Base-by-base conservation (phyloP, 1,140 invertebrate genomes). In the Eurosta solidaginis region DNA sequence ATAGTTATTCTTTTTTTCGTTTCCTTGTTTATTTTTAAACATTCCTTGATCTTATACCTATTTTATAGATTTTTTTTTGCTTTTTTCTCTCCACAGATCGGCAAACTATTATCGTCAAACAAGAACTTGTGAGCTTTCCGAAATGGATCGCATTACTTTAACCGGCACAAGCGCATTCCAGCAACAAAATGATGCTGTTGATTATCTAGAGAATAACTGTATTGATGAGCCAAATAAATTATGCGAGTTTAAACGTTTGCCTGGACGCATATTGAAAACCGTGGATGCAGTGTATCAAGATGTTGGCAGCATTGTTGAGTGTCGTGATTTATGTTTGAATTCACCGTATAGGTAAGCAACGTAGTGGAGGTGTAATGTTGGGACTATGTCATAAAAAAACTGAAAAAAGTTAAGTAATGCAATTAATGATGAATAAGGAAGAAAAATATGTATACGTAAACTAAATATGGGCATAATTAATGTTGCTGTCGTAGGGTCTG, bases 251-350 rank as follows among this genome's bases (percentile, higher is more conserved):
- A 96, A 96, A 85, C 95, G 96, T 82, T 90, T 97, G 80, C 92
- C 91, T 33, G 95, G 95, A 1, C 91, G 94, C 77, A 97, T 97
- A 81, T 88, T 97, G 36, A 97, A 98, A 88, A 97, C 96, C 0
- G 96, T 97, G 2, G 96, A 98, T 83, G 95, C 95, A 2, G 96
- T 97, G 5, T 97, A 96, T 84, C 94, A 96, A 89, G 95, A 96
- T 82, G 93, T 97, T 1, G 93, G 92, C 79, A 95, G 93, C 3
- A 90, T 95, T 73, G 95, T 96, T 78, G 96, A 96, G 88, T 96
- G 94, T 86, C 92, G 95, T 54, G 94, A 96, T 81, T 90, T 96
- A 47, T 97, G 96, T 84, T 89, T 97, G 29, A 96, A 94, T 83
- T 95, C 95, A 12, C 94, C 95, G 6, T 93, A 93, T 89, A 92